phyloP scores from a whole-genome alignment of 1,140 invertebrate species.

The Heliconius melpomene region DNA sequence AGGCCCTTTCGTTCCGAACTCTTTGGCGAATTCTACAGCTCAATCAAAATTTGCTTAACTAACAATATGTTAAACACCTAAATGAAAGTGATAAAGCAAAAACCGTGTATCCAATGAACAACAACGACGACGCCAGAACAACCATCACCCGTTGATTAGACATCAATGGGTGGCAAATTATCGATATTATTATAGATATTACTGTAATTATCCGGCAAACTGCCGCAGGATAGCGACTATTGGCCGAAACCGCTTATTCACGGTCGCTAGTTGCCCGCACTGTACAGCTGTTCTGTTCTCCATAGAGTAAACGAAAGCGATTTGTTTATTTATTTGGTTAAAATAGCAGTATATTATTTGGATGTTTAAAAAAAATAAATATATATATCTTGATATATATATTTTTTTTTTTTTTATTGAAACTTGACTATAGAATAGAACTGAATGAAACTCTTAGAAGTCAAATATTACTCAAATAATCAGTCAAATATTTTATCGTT shows the following conservation, averaged over 20 bases:
- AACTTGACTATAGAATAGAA: not conserved
- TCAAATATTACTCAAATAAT: too few species aligned
- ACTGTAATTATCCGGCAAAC: conserved; percentile 54
- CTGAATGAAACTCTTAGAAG: not conserved
- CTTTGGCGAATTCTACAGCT: too few species aligned
- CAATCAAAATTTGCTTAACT: too few species aligned
- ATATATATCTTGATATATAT: not conserved
- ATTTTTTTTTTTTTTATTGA: too few species aligned
- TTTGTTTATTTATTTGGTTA: not conserved
- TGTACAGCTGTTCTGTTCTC: conserved; percentile 52
- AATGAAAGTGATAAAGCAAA: not conserved
- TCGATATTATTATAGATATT: conserved; percentile 44
- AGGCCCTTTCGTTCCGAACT: too few species aligned
- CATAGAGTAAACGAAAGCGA: not conserved
- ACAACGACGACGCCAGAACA: conserved; percentile 17
- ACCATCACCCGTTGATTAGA: conserved; percentile 55
- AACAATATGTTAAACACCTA: too few species aligned
- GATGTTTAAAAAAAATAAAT: too few species aligned
- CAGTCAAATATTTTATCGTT: too few species aligned
- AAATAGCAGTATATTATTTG: too few species aligned
- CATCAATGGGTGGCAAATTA: conserved; percentile 50
- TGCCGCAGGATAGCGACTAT: conserved; percentile 46
- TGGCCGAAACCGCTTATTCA: conserved; percentile 75
- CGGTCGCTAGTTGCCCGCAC: conserved; percentile 69
- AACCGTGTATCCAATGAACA: not conserved